These are phyloP conservation scores for Dallia pectoralis DNA, from an alignment of 2,797 vertebrate species.

Conservation along the genomic window DNA sequence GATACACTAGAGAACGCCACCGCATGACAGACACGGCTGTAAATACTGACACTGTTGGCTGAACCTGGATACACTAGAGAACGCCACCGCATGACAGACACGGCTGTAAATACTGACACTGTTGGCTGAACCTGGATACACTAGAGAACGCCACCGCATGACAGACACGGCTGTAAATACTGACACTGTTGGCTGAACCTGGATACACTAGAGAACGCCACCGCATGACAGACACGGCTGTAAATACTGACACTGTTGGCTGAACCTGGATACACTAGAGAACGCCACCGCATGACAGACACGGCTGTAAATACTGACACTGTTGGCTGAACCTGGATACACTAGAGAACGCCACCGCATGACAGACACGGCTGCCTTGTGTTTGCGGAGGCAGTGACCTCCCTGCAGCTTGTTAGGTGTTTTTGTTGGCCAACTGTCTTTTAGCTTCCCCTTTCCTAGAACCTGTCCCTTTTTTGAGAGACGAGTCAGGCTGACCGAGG, in stretches of 20 bases:
- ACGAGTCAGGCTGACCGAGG: conserved; percentile 9
- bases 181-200: conserved; percentile 49
- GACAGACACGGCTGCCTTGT: conserved; percentile 14
- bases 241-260: conserved; percentile 51
- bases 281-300: conserved; percentile 21
- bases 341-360: conserved; percentile 29
- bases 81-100: conserved; percentile 18
- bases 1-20: conserved; percentile 33
- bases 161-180: conserved; percentile 38
- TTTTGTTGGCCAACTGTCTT: conserved; percentile 39
- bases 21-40: conserved; percentile 22
- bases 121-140: conserved; percentile 51
- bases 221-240: conserved; percentile 18
- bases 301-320: conserved; percentile 45
- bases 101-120: conserved; percentile 39
- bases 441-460: conserved; percentile 34
- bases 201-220: conserved; percentile 34
- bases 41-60: conserved; percentile 52
- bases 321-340: conserved; percentile 51
- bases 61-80: conserved; percentile 41
- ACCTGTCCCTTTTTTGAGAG: conserved; percentile 15
- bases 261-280: conserved; percentile 43
- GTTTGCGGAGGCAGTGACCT: conserved; percentile 24
- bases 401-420: conserved; percentile 27
- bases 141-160: conserved; percentile 27